phyloP scores from a whole-genome alignment of 2,113 vertebrate species.

The Corythaixoides concolor region DNA sequence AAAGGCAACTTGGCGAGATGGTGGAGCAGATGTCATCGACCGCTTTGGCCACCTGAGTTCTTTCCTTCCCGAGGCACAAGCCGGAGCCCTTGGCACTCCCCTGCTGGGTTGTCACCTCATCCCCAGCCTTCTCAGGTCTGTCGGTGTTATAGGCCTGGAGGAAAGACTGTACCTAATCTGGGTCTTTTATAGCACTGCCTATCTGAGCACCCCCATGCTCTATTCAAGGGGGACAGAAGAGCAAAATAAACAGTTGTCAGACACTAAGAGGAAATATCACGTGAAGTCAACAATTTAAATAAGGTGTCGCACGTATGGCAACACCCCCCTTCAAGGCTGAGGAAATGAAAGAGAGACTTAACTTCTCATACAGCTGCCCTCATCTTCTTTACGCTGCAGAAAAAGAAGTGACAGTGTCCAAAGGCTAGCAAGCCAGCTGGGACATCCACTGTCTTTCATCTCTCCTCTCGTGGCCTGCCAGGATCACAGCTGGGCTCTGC shows the following conservation, averaged over 20 bases:
- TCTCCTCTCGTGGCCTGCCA: neutral
- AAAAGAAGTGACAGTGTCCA: neutral
- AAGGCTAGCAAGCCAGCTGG: neutral
- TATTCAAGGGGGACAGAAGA: neutral
- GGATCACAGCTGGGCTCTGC: neutral
- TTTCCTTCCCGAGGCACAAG: neutral
- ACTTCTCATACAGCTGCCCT: neutral
- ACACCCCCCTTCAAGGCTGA: neutral
- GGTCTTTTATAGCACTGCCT: neutral
- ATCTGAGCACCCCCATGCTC: neutral
- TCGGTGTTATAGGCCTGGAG: neutral
- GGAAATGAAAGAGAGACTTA: neutral
- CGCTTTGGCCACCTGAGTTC: neutral
- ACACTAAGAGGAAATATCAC: neutral
- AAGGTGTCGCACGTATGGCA: neutral
- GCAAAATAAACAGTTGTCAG: neutral
- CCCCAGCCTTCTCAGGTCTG: neutral
- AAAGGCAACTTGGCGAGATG: neutral
- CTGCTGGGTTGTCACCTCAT: neutral
- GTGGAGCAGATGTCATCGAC: rapidly evolving
- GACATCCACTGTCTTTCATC: neutral
- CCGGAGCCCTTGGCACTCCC: rapidly evolving
- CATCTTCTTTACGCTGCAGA: neutral
- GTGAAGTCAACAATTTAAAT: neutral
- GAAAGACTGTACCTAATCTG: neutral